Evolutionary conservation across 2,113 vertebrate species (phyloP).

Genomic region (Xiphorhynchus elegans): DNA sequence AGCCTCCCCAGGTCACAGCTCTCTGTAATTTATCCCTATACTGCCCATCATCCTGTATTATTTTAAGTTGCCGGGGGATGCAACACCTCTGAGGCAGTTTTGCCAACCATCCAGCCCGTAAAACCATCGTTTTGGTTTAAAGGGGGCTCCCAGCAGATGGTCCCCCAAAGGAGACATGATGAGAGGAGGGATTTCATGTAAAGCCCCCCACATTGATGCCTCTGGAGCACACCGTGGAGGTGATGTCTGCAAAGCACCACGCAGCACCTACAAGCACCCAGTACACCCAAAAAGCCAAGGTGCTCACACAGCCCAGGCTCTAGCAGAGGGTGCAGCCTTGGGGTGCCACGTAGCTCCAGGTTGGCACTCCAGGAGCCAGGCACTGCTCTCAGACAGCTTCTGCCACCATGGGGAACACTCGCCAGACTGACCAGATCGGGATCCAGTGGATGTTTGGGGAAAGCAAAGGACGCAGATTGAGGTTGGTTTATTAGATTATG

Average conservation of each 20-base stretch:
- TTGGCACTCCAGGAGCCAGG: background rate
- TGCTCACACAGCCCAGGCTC: fast-evolving
- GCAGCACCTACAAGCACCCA: background rate
- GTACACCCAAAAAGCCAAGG: background rate
- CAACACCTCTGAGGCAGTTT: background rate
- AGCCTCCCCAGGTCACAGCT: background rate
- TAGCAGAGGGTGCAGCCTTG: background rate
- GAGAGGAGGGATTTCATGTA: background rate
- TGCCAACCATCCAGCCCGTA: fast-evolving
- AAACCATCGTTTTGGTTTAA: background rate
- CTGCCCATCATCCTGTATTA: background rate
- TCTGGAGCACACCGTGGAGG: background rate
- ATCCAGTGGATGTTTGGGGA: background rate
- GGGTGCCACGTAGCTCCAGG: fast-evolving
- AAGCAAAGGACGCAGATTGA: conserved; percentile 1
- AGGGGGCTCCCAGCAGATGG: background rate
- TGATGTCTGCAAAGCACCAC: fast-evolving
- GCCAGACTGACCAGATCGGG: fast-evolving
- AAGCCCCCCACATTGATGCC: fast-evolving
- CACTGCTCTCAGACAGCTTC: background rate
- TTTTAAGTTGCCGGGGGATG: fast-evolving
- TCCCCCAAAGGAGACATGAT: fast-evolving
- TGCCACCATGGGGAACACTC: fast-evolving
- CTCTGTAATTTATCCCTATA: conserved; percentile 15
- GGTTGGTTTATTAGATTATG: conserved; percentile 55